Conservation (phyloP, 2,797 vertebrate species). For the Typhlichthys eigenmanni region DNA sequence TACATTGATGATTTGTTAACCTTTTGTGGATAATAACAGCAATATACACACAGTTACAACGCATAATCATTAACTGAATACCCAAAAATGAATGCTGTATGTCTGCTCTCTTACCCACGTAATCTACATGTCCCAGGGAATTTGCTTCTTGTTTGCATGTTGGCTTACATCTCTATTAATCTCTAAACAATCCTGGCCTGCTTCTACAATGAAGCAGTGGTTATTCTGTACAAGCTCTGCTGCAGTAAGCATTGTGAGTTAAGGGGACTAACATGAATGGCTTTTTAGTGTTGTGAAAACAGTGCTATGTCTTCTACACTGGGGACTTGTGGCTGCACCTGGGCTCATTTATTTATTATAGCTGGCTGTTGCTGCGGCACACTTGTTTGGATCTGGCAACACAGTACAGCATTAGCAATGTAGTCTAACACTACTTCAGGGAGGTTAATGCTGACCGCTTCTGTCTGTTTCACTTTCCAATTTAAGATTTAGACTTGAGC, state of each 20-base stretch:
- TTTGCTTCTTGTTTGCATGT: slow-evolving; percentile 20
- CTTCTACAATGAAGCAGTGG: slow-evolving; percentile 43
- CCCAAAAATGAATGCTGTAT: neutral
- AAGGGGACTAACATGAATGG: slow-evolving; percentile 58
- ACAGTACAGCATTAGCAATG: slow-evolving; percentile 18
- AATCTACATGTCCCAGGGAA: neutral
- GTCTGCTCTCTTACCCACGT: neutral
- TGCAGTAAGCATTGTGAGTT: slow-evolving; percentile 55
- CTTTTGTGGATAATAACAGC: neutral
- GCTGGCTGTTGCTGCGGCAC: slow-evolving; percentile 29
- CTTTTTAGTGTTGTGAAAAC: slow-evolving; percentile 21
- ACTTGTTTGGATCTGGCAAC: slow-evolving; percentile 15
- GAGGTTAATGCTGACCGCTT: slow-evolving; percentile 4
- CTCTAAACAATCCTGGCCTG: neutral
- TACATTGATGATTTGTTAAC: neutral
- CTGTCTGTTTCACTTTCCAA: neutral
- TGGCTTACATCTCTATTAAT: slow-evolving; percentile 15
- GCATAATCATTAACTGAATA: neutral
- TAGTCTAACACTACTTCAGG: neutral
- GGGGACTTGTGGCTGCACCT: slow-evolving; percentile 47
- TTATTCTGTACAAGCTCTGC: slow-evolving; percentile 34
- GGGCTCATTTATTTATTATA: slow-evolving; percentile 10
- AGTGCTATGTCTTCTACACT: slow-evolving; percentile 27
- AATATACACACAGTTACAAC: neutral
- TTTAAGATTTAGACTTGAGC: neutral